Conservation (phyloP, 2,797 vertebrate genomes). For the Malacoraja senta region DNA sequence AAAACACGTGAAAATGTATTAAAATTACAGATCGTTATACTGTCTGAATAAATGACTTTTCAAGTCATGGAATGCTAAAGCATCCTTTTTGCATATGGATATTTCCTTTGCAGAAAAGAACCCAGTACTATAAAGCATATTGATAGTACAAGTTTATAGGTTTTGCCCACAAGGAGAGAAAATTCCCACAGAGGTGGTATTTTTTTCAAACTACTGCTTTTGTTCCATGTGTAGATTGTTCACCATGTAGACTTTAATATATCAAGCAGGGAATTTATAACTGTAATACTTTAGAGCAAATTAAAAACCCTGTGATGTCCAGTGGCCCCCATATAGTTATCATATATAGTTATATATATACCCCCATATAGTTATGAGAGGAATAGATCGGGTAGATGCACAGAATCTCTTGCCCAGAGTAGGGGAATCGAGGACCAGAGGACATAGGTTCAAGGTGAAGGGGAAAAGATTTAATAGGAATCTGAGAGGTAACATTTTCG, state of each 20-base stretch:
- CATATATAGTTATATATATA: too few species aligned
- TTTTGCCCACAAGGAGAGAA: neutral
- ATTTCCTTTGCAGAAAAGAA: neutral
- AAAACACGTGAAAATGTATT: conserved; percentile 17
- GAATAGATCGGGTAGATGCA: too few species aligned
- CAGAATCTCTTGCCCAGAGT: too few species aligned
- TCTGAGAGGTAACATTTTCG: too few species aligned
- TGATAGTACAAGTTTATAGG: neutral
- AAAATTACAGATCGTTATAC: conserved; percentile 13
- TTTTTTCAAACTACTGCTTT: conserved; percentile 27
- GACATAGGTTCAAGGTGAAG: too few species aligned
- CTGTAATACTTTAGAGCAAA: neutral
- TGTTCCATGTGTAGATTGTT: neutral
- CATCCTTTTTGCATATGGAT: conserved; percentile 13
- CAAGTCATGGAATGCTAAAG: conserved; percentile 14
- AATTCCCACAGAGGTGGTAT: neutral
- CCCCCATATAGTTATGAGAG: too few species aligned
- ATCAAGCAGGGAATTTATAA: neutral
- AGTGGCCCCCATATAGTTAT: neutral
- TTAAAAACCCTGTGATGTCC: neutral
- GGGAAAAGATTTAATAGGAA: too few species aligned
- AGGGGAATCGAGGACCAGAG: too few species aligned
- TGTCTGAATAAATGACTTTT: conserved; percentile 17
- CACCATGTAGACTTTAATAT: neutral
- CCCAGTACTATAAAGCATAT: neutral